phyloP scores from a whole-genome alignment of 1,140 invertebrate genomes.

The Drosophila trapezifrons region DNA sequence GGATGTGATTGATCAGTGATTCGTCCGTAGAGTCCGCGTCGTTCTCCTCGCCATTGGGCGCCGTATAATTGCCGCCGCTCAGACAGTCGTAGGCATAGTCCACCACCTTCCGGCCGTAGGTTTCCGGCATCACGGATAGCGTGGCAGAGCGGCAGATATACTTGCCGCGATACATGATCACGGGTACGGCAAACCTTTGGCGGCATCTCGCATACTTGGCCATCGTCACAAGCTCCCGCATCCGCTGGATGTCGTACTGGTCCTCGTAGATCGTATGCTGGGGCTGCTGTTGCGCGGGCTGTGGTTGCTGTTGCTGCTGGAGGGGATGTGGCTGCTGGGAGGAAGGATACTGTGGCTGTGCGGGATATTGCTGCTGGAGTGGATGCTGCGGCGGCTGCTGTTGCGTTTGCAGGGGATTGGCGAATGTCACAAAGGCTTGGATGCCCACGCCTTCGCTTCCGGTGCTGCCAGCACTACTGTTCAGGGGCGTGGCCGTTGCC shows the following conservation, averaged over 20 bases:
- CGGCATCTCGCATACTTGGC: slow-evolving; percentile 88
- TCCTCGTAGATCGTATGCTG: slow-evolving; percentile 87
- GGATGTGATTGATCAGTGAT: slow-evolving; percentile 73
- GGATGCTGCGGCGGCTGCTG: slow-evolving; percentile 8
- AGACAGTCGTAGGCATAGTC: slow-evolving; percentile 79
- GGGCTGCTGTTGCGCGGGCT: slow-evolving; percentile 49
- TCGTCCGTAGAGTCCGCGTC: slow-evolving; percentile 80
- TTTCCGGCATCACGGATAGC: slow-evolving; percentile 89
- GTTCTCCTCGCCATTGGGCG: slow-evolving; percentile 71
- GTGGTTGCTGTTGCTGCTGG: slow-evolving; percentile 34
- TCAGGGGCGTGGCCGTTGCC: slow-evolving; percentile 59
- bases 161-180: slow-evolving; percentile 91
- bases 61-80: slow-evolving; percentile 64
- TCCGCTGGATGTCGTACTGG: slow-evolving; percentile 86
- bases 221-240: slow-evolving; percentile 87
- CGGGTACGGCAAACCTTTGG: slow-evolving; percentile 91
- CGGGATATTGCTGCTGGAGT: slow-evolving; percentile 31
- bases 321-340: slow-evolving; percentile 22
- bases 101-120: slow-evolving; percentile 87
- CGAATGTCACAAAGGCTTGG: slow-evolving; percentile 76
- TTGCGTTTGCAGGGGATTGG: slow-evolving; percentile 58
- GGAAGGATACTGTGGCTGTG: slow-evolving; percentile 30
- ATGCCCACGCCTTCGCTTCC: slow-evolving; percentile 63
- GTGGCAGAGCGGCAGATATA: slow-evolving; percentile 89
- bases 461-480: slow-evolving; percentile 56